phyloP scores from a whole-genome alignment of 2,113 vertebrate species.

The Leptobrachium leishanense region DNA sequence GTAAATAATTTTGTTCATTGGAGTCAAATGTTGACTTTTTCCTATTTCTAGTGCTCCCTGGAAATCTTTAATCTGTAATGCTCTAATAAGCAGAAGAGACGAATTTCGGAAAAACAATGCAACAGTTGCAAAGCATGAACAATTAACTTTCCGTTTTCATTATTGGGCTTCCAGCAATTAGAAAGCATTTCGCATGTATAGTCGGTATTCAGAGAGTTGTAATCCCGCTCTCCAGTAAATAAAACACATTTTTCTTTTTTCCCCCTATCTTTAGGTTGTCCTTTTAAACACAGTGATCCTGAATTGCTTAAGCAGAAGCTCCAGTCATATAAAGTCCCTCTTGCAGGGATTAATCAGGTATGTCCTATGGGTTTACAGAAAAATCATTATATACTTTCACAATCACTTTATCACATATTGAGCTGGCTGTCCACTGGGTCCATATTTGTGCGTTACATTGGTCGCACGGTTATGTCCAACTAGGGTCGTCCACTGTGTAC shows the following conservation, averaged over 20 bases:
- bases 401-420: too few species aligned
- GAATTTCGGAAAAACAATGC: slow-evolving; percentile 53
- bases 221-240: slow-evolving; percentile 49
- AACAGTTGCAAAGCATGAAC: slow-evolving; percentile 51
- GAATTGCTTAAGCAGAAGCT: slow-evolving; percentile 94
- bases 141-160: slow-evolving; percentile 67
- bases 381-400: too few species aligned
- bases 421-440: too few species aligned
- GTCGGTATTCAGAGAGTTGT: slow-evolving; percentile 51
- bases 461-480: too few species aligned
- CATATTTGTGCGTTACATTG: too few species aligned
- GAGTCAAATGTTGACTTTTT: slow-evolving; percentile 40
- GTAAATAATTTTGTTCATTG: slow-evolving; percentile 4
- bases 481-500: too few species aligned
- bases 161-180: slow-evolving; percentile 65
- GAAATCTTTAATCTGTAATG: slow-evolving; percentile 56
- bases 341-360: slow-evolving; percentile 84
- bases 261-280: slow-evolving; percentile 76
- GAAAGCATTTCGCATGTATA: slow-evolving; percentile 51
- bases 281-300: slow-evolving; percentile 91
- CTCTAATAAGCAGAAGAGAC: slow-evolving; percentile 55
- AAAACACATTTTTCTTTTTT: slow-evolving; percentile 53
- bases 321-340: slow-evolving; percentile 84
- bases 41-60: slow-evolving; percentile 47
- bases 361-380: neutral